Evolutionary conservation across 2,113 vertebrate species (phyloP).

Genomic region (Peromyscus polionotus): DNA sequence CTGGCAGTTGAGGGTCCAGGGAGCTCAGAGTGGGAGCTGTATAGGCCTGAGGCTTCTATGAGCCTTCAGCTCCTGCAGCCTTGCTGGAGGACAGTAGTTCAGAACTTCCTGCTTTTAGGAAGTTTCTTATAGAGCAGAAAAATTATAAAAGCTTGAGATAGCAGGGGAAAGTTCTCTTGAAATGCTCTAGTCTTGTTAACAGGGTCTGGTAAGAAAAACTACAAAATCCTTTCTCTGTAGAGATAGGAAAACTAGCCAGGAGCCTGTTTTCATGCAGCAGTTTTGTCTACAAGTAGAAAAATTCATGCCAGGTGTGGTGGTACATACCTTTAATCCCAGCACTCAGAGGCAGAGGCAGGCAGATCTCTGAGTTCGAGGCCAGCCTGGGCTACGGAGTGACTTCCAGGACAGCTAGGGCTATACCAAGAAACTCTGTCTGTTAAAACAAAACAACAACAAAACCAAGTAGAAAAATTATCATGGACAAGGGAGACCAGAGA

Average conservation of each 20-base stretch:
- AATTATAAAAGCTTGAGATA: background rate
- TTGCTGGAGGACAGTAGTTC: background rate
- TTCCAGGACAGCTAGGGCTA: background rate
- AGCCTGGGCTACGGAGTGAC: background rate
- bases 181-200: background rate
- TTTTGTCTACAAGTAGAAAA: background rate
- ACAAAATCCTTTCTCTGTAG: background rate
- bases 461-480: background rate
- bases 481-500: background rate
- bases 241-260: background rate
- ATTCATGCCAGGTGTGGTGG: background rate
- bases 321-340: too few species aligned
- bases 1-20: background rate
- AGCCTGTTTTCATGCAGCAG: background rate
- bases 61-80: background rate
- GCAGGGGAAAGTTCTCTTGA: background rate
- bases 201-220: background rate
- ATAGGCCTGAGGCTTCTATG: background rate
- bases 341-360: background rate
- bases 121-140: background rate
- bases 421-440: background rate
- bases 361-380: background rate
- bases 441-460: background rate
- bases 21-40: background rate
- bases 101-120: background rate